Percentiles rank a stretch among this genome's conserved stretches.
These are phyloP conservation scores for Chaetodon auriga DNA, from an alignment of 2,113 vertebrate species.

Conservation along the genomic window DNA sequence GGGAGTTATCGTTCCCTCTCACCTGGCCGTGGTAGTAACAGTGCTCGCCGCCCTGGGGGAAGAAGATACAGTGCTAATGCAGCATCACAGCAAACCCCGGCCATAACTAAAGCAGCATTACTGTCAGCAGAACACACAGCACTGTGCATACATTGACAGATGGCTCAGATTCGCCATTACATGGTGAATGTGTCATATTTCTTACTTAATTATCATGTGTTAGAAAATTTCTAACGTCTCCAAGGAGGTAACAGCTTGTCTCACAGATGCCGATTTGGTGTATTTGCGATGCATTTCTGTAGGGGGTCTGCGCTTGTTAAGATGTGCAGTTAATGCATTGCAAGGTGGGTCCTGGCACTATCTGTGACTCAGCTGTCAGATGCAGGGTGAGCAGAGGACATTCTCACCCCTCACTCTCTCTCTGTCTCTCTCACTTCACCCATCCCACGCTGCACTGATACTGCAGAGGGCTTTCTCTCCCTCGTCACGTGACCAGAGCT, in stretches of 20 bases:
- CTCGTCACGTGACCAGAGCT: conserved; percentile 79
- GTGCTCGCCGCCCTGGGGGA: conserved; percentile 94
- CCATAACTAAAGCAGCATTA: not conserved
- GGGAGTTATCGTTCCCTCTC: conserved; percentile 90
- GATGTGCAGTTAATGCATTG: conserved; percentile 33
- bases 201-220: conserved; percentile 11
- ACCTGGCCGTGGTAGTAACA: conserved; percentile 97
- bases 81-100: conserved; percentile 37
- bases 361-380: conserved; percentile 76
- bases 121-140: conserved; percentile 15
- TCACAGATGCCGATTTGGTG: conserved; percentile 50
- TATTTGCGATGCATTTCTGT: conserved; percentile 33
- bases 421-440: conserved; percentile 51
- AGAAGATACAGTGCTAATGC: conserved; percentile 54
- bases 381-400: conserved; percentile 74
- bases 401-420: conserved; percentile 26
- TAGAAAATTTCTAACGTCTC: conserved; percentile 32
- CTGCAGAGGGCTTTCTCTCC: conserved; percentile 79
- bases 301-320: conserved; percentile 47
- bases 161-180: not conserved
- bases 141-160: not conserved
- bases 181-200: conserved; percentile 17
- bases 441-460: conserved; percentile 79
- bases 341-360: conserved; percentile 48
- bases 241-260: conserved; percentile 47